phyloP scores from a whole-genome alignment of 2,797 vertebrate species.

The Alosa sapidissima region DNA sequence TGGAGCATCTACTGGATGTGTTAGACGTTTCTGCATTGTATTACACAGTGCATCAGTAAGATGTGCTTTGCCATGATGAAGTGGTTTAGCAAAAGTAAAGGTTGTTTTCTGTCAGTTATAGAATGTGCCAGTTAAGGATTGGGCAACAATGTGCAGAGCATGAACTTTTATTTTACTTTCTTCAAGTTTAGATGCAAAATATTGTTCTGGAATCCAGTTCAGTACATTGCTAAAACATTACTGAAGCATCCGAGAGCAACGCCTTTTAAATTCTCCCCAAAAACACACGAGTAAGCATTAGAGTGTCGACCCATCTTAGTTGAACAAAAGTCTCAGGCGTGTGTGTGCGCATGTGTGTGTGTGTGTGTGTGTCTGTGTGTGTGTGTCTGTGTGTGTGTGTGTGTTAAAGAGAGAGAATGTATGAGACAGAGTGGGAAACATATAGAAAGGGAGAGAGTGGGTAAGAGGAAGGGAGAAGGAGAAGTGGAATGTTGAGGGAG shows the following conservation, averaged over 20 bases:
- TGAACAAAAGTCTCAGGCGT: background rate
- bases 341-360: background rate
- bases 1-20: background rate
- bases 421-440: background rate
- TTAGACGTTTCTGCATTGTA: background rate
- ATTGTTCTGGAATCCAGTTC: background rate
- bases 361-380: background rate
- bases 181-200: background rate
- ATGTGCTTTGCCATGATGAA: background rate
- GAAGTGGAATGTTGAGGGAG: background rate
- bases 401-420: background rate
- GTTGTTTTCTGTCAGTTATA: too few species aligned
- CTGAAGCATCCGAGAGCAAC: background rate
- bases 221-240: background rate
- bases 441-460: background rate
- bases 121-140: background rate
- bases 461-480: background rate
- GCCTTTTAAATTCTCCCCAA: background rate
- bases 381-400: background rate
- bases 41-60: background rate
- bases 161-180: background rate
- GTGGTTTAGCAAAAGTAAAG: too few species aligned
- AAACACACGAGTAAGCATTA: conserved; percentile 19
- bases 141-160: background rate
- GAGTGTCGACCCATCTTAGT: background rate